Percentiles rank a stretch among this genome's conserved stretches.
phyloP scores from a whole-genome alignment of 2,113 vertebrate genomes.

The Mystacornis crossleyi region DNA sequence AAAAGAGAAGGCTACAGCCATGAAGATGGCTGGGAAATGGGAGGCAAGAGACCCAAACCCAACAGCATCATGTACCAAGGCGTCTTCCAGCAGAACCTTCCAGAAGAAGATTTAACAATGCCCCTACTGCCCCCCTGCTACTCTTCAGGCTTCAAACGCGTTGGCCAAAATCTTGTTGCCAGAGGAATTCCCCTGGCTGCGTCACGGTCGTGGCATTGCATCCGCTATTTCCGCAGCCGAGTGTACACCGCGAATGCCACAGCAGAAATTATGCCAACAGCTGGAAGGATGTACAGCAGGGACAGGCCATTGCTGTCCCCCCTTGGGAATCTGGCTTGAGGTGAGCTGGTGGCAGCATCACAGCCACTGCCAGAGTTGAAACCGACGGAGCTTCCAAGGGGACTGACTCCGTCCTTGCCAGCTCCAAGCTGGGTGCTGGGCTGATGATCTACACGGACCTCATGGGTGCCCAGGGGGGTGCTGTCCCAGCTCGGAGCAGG shows the following conservation, averaged over 20 bases:
- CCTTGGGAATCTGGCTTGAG: not conserved
- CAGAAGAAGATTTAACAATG: not conserved
- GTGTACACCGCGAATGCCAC: not conserved
- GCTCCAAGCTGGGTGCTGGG: not conserved
- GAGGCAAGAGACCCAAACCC: not conserved
- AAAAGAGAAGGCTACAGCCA: not conserved
- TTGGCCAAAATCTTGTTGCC: not conserved
- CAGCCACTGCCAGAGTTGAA: accelerated
- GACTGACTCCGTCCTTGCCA: accelerated
- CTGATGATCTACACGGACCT: not conserved
- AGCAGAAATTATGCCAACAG: not conserved
- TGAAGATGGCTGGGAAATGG: not conserved
- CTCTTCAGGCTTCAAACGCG: not conserved
- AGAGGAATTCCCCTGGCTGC: not conserved
- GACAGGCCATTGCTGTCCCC: not conserved
- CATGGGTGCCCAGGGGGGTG: not conserved
- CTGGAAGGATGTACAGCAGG: not conserved
- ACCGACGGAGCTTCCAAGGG: not conserved
- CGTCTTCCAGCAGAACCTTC: not conserved
- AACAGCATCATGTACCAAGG: not conserved
- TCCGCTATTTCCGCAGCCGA: not conserved
- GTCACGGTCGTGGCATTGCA: accelerated
- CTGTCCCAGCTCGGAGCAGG: not conserved
- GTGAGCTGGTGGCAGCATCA: accelerated
- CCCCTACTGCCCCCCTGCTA: not conserved